A percentile compares a stretch with the other conserved stretches of the same genome.
Conservation (phyloP, 2,113 vertebrate species). For the Peromyscus californicus region DNA sequence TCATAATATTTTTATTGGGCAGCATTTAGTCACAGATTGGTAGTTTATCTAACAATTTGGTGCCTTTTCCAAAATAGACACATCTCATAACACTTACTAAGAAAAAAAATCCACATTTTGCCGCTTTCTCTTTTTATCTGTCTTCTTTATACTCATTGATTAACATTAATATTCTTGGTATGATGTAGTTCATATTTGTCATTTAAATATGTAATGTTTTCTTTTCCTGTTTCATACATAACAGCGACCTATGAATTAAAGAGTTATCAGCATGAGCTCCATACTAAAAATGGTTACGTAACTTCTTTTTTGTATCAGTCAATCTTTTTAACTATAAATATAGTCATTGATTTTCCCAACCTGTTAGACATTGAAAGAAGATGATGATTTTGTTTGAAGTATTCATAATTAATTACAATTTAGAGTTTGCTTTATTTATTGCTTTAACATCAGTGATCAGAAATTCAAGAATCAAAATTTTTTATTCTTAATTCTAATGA, state of each 20-base stretch:
- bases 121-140: background rate
- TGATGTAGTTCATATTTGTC: background rate
- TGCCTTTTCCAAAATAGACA: background rate
- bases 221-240: background rate
- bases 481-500: no score
- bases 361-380: background rate
- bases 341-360: background rate
- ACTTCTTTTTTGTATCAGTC: background rate
- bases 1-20: background rate
- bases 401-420: no score
- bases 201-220: background rate
- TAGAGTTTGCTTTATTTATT: no score
- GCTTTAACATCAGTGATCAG: no score
- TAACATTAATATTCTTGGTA: background rate
- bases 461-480: no score
- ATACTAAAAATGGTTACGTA: background rate
- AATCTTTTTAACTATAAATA: background rate
- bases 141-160: background rate
- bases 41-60: background rate
- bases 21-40: background rate
- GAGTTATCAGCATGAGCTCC: background rate
- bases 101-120: background rate
- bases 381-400: background rate
- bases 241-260: background rate
- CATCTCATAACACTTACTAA: background rate